These are phyloP conservation scores for Pristionchus japonicus DNA, from an alignment of 2,888 invertebrate genomes.

Conservation along the genomic window DNA sequence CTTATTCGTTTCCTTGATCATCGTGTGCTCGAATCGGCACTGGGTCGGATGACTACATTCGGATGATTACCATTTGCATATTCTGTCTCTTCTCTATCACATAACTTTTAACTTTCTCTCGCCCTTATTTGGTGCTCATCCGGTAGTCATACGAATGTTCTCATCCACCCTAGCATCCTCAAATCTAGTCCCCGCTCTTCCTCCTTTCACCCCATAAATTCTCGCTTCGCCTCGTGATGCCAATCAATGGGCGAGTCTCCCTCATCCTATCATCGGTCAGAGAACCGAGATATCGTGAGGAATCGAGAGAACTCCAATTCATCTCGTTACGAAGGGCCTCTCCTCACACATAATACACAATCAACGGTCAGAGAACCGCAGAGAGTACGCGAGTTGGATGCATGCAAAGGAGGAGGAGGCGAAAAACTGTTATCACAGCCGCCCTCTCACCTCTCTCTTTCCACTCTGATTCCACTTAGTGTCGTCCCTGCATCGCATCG, in stretches of 20 bases:
- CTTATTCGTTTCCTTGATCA: no score
- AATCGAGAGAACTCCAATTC: not conserved
- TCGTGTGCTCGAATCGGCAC: no score
- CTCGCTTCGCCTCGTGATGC: slow-evolving; percentile 24
- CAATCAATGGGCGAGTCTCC: slow-evolving; percentile 21
- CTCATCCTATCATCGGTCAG: not conserved
- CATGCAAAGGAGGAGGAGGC: not conserved
- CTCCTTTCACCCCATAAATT: slow-evolving; percentile 17
- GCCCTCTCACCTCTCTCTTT: not conserved
- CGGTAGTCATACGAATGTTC: no score
- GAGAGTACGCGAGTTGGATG: not conserved
- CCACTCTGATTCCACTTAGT: not conserved
- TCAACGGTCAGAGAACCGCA: not conserved
- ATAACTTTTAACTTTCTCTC: no score
- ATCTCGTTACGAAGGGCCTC: no score
- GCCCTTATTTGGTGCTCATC: no score
- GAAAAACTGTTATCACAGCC: slow-evolving; percentile 34
- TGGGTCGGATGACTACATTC: no score
- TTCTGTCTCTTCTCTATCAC: no score
- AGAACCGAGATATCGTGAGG: not conserved
- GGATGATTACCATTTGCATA: no score
- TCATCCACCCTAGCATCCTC: no score
- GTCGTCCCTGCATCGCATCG: not conserved
- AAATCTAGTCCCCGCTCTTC: not conserved
- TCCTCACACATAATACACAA: not conserved